phyloP scores from a whole-genome alignment of 2,797 vertebrate genomes.

The Micrastur ruficollis region DNA sequence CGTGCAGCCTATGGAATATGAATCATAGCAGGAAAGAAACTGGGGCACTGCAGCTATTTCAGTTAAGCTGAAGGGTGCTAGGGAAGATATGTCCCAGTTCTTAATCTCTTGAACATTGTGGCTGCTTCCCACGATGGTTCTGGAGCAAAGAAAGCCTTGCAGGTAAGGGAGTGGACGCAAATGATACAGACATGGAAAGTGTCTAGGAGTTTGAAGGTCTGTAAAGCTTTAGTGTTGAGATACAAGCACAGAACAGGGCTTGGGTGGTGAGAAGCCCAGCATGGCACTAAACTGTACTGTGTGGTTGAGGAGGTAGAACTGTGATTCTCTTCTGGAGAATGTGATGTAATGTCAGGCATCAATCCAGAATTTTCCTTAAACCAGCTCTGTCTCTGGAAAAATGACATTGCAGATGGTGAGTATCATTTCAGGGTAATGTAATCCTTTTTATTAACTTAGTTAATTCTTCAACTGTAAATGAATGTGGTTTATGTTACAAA shows the following conservation, averaged over 20 bases:
- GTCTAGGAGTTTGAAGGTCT: not conserved
- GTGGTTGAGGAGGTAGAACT: conserved; percentile 24
- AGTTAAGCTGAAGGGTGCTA: not conserved
- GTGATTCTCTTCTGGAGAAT: conserved; percentile 28
- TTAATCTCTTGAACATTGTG: not conserved
- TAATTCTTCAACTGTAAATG: conserved; percentile 30
- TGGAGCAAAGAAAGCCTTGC: not conserved
- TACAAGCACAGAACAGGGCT: not conserved
- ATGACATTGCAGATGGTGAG: conserved; percentile 43
- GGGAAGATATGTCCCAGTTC: conserved; percentile 1
- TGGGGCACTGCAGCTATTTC: conserved; percentile 64
- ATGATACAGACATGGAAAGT: not conserved
- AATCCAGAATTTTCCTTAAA: conserved; percentile 38
- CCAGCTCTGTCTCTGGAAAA: conserved; percentile 8
- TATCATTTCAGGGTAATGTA: not conserved
- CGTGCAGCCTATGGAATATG: conserved; percentile 4
- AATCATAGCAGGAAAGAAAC: conserved; percentile 42
- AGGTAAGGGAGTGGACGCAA: not conserved
- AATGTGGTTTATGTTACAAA: not conserved
- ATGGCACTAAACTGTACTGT: not conserved
- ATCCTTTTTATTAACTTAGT: conserved; percentile 19
- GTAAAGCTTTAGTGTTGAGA: not conserved
- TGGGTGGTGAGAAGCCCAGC: not conserved
- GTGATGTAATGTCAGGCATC: conserved; percentile 19
- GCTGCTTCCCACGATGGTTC: not conserved